phyloP scores from a whole-genome alignment of 2,888 invertebrate species.

The Phengaris arion region DNA sequence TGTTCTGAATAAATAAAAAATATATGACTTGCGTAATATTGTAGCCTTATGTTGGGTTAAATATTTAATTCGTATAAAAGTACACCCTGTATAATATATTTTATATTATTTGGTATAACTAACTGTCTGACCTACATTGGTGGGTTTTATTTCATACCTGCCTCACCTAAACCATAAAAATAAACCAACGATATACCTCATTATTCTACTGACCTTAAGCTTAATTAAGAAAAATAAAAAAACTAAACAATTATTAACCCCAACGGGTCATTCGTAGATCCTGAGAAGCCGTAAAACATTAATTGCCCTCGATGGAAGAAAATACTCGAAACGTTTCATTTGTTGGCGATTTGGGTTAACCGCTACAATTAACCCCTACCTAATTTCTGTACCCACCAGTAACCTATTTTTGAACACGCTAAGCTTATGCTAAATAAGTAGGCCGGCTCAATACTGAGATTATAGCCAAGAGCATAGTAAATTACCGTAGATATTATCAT shows the following conservation, averaged over 20 bases:
- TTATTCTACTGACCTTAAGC: neutral
- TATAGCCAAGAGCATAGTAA: slow-evolving; percentile 14
- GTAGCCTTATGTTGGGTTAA: too few relatives aligned
- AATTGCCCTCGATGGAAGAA: neutral
- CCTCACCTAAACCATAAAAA: neutral
- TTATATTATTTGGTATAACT: too few relatives aligned
- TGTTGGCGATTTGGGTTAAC: slow-evolving; percentile 14
- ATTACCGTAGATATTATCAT: slow-evolving; percentile 12
- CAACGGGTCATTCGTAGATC: neutral
- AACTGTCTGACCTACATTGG: neutral
- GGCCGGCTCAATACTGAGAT: slow-evolving; percentile 12
- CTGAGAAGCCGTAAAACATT: neutral
- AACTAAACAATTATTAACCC: neutral
- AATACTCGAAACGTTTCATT: neutral
- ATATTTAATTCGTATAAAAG: too few relatives aligned
- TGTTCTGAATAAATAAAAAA: too few relatives aligned
- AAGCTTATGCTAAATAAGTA: slow-evolving; percentile 15
- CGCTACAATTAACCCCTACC: slow-evolving; percentile 15
- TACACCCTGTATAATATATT: too few relatives aligned
- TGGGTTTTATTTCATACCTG: neutral
- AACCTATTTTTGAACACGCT: slow-evolving; percentile 23
- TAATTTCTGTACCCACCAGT: neutral
- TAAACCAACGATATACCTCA: neutral
- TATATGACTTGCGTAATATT: too few relatives aligned
- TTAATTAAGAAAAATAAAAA: neutral